Base-by-base conservation (phyloP, 2,113 vertebrate species). In the Leptodactylus fuscus region DNA sequence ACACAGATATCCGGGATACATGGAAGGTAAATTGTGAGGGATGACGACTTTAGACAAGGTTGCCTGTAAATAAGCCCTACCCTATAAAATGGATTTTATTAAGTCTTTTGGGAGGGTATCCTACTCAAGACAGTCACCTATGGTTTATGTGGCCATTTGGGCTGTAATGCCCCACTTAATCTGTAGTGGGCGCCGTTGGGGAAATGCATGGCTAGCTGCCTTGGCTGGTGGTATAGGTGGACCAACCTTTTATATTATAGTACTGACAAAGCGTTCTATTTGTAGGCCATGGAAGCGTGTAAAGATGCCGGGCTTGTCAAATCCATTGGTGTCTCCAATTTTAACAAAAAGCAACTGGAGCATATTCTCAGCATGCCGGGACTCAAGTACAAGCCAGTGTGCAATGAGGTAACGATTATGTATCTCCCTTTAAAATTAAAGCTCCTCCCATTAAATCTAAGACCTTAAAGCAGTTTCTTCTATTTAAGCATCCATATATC, bases 261-360 rank as follows among this genome's bases (percentile, higher is more conserved):
- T n/a, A n/a, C n/a, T 24, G 55, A 58, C n/a, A 24, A 24, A 58
- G 24, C 24, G 9, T 2, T 44, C 0, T 27, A 15, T 51, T 38
- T 53, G 1, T 10, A 97, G 96, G 95, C 94, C 75, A 79, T 93
- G 87, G 95, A 96, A 90, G 93, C 92, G 15, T 94, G 94, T 8
- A 91, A 94, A 89, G 94, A 97, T 1, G 88, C 86, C 0, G 95
- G 94, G 4, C 88, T 95, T 83, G 89, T 92, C 16, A 96, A 93
- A 81, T 95, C 93, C 22, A 90, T 93, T 2, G 92, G 94, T 32
- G 91, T 96, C 27, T 96, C 94, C 74, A 96, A 93, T 88, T 95
- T 96, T 79, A 97, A 95, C 87, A 1, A 4, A 75, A 87, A 90
- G n/a, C 92, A 94, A 87, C 88, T 93, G 81, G 81, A 94, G 34